Percentiles rank a stretch among this genome's conserved stretches.
Conservation (phyloP, 1,140 invertebrate genomes). For the Monochamus saltuarius region DNA sequence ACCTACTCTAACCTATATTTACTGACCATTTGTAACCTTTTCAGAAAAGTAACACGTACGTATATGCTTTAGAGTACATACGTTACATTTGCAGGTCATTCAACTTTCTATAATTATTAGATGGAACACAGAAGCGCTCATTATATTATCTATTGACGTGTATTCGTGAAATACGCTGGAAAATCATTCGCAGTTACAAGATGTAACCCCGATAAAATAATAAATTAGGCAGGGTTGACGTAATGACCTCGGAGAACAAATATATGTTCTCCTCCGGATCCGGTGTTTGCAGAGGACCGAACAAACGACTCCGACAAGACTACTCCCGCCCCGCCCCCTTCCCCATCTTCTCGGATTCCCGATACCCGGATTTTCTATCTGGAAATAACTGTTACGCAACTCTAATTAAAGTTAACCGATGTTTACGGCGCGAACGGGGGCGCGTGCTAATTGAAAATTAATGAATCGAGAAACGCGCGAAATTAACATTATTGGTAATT, state of each 20-base stretch:
- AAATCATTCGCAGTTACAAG: no score
- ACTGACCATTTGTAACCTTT: no score
- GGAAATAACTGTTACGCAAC: constrained; percentile 29
- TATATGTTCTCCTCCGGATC: constrained; percentile 7
- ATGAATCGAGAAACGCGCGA: constrained; percentile 23
- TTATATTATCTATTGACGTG: no score
- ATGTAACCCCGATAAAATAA: constrained; percentile 6
- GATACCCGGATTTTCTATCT: constrained; percentile 23
- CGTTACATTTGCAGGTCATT: no score
- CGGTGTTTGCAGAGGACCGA: background rate
- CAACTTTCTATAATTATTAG: no score
- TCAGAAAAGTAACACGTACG: no score
- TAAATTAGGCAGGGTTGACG: constrained; percentile 3
- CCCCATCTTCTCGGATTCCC: background rate
- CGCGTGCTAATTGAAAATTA: constrained; percentile 28
- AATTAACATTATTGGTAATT: constrained; percentile 21
- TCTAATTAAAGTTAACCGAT: constrained; percentile 31
- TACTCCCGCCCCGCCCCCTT: background rate
- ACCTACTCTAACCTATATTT: no score
- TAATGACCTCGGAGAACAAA: constrained; percentile 8
- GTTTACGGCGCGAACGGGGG: constrained; percentile 13
- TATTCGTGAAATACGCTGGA: no score
- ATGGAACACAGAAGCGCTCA: no score
- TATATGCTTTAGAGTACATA: no score
- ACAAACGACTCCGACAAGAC: constrained; percentile 5